Conservation (phyloP, 2,797 vertebrate genomes). For the Ctenopoma multispine region DNA sequence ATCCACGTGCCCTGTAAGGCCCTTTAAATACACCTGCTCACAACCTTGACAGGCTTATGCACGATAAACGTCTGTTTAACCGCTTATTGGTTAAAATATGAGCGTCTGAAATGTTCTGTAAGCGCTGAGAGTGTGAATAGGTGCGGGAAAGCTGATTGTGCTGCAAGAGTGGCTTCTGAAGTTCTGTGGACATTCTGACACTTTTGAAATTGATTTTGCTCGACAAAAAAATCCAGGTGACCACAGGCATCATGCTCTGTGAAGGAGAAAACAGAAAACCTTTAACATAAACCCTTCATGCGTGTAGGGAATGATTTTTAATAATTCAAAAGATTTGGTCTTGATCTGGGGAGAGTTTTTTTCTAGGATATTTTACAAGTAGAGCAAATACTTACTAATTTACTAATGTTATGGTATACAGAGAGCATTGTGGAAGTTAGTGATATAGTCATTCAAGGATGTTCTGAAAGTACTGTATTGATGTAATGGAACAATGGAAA, state of each 20-base stretch:
- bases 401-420: background rate
- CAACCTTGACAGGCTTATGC: conserved; percentile 7
- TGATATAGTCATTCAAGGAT: background rate
- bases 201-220: background rate
- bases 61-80: conserved; percentile 20
- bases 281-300: conserved; percentile 14
- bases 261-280: background rate
- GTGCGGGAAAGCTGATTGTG: background rate
- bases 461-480: too few relatives aligned
- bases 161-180: background rate
- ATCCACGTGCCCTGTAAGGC: conserved; percentile 1
- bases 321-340: background rate
- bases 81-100: background rate
- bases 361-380: background rate
- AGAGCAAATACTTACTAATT: background rate
- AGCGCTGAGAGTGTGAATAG: background rate
- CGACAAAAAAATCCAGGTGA: background rate
- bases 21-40: conserved; percentile 21
- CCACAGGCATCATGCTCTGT: background rate
- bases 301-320: background rate
- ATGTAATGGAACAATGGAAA: conserved; percentile 1
- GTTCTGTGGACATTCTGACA: conserved; percentile 2
- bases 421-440: background rate
- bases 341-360: background rate
- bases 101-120: conserved; percentile 1